Evolutionary conservation across 2,113 vertebrate species (phyloP).

Genomic region (Pheucticus melanocephalus): DNA sequence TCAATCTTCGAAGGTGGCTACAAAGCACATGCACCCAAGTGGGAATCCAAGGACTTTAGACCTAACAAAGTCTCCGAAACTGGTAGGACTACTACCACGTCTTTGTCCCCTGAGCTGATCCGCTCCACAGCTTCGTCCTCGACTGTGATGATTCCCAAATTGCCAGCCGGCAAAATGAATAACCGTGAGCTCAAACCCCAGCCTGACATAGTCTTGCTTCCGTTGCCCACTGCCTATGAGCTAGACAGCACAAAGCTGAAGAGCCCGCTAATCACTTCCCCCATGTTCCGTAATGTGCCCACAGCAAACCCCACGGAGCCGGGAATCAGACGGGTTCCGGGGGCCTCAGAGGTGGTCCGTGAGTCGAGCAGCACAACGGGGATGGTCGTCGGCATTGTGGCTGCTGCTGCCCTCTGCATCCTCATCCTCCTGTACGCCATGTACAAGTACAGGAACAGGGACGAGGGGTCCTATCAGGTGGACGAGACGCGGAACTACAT

Average conservation of each 20-base stretch:
- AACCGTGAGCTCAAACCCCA: slow-evolving; percentile 97
- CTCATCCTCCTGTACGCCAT: slow-evolving; percentile 99
- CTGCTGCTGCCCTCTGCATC: slow-evolving; percentile 99
- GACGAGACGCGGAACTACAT: slow-evolving; percentile 99
- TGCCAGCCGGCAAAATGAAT: slow-evolving; percentile 97
- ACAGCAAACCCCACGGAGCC: slow-evolving; percentile 99
- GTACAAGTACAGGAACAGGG: slow-evolving; percentile 99
- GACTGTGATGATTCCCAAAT: slow-evolving; percentile 92
- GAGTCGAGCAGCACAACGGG: slow-evolving; percentile 99
- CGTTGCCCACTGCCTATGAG: slow-evolving; percentile 99
- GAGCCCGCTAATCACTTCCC: slow-evolving; percentile 99
- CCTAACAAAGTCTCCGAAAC: slow-evolving; percentile 96
- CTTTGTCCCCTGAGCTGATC: slow-evolving; percentile 96
- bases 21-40: slow-evolving; percentile 97
- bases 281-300: slow-evolving; percentile 99
- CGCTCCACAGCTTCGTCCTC: slow-evolving; percentile 93
- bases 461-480: slow-evolving; percentile 99
- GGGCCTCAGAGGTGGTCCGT: slow-evolving; percentile 98
- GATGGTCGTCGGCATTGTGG: slow-evolving; percentile 99
- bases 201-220: slow-evolving; percentile 96
- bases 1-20: slow-evolving; percentile 99
- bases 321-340: slow-evolving; percentile 96
- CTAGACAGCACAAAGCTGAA: slow-evolving; percentile 98
- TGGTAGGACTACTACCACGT: slow-evolving; percentile 93
- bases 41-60: slow-evolving; percentile 99